Conservation (phyloP, 2,797 vertebrate genomes). For the Chaetophractus vellerosus region DNA sequence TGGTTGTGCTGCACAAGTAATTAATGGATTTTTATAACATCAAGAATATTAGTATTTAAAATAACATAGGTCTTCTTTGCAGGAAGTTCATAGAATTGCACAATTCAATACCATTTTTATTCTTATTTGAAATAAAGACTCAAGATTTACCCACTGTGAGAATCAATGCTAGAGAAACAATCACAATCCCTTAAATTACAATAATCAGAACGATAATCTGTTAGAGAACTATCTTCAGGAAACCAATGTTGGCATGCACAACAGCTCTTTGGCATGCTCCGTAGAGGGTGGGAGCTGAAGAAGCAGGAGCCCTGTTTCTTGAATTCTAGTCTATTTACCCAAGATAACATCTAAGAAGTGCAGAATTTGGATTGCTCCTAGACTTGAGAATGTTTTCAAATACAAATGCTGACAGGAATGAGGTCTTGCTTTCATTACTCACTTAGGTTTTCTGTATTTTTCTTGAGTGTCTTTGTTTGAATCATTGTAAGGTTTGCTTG, state of each 20-base stretch:
- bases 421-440: neutral
- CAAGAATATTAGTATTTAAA: neutral
- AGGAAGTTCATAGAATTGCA: neutral
- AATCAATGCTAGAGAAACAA: neutral
- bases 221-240: neutral
- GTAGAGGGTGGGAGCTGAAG: neutral
- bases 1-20: neutral
- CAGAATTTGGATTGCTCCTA: neutral
- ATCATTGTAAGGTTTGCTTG: constrained; percentile 25
- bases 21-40: neutral
- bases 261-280: neutral
- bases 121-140: neutral
- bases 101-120: constrained; percentile 3
- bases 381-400: constrained; percentile 52
- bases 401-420: neutral
- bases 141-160: neutral
- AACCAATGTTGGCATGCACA: neutral
- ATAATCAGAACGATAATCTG: neutral
- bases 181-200: neutral
- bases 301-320: neutral
- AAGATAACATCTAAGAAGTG: constrained; percentile 37
- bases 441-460: constrained; percentile 54
- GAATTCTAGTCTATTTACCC: neutral
- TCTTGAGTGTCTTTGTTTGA: constrained; percentile 21
- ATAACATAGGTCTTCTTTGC: neutral